Evolutionary conservation across 2,888 invertebrate species (phyloP).

Genomic region (Xylocampa areola): DNA sequence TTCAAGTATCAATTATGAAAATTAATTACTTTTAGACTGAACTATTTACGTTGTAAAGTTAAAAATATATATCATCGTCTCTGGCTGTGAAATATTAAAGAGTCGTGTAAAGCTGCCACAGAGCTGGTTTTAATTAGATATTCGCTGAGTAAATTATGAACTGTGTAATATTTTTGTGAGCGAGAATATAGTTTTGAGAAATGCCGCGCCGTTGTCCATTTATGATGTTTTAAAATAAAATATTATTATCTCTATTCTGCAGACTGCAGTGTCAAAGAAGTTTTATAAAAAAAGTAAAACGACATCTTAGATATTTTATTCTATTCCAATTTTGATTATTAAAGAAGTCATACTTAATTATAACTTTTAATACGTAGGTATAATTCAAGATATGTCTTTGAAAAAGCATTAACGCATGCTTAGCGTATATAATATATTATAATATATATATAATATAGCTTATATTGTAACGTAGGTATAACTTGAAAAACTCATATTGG

Average conservation of each 20-base stretch:
- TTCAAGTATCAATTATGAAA: constrained; percentile 14
- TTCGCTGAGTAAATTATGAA: constrained; percentile 37
- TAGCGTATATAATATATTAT: too few species aligned
- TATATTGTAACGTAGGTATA: too few species aligned
- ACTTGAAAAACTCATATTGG: too few species aligned
- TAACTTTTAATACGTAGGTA: too few species aligned
- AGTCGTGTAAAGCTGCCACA: constrained; percentile 30
- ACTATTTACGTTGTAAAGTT: constrained; percentile 14
- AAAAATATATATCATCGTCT: constrained; percentile 17
- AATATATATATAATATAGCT: too few species aligned
- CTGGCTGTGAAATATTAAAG: constrained; percentile 32
- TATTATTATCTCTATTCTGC: constrained; percentile 9
- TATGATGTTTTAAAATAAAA: constrained; percentile 27
- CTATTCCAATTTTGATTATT: too few species aligned
- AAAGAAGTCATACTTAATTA: too few species aligned
- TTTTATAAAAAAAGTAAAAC: not conserved
- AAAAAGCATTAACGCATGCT: too few species aligned
- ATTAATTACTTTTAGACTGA: constrained; percentile 10
- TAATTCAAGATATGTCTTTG: too few species aligned
- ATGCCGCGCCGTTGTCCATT: constrained; percentile 6
- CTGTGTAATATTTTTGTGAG: constrained; percentile 21
- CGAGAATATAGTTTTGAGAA: constrained; percentile 21
- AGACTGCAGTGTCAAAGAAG: constrained; percentile 8
- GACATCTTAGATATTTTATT: too few species aligned
- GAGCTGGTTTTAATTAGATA: constrained; percentile 38